Base-by-base conservation (phyloP, 1,140 invertebrate species). In the Micrasema longulum region DNA sequence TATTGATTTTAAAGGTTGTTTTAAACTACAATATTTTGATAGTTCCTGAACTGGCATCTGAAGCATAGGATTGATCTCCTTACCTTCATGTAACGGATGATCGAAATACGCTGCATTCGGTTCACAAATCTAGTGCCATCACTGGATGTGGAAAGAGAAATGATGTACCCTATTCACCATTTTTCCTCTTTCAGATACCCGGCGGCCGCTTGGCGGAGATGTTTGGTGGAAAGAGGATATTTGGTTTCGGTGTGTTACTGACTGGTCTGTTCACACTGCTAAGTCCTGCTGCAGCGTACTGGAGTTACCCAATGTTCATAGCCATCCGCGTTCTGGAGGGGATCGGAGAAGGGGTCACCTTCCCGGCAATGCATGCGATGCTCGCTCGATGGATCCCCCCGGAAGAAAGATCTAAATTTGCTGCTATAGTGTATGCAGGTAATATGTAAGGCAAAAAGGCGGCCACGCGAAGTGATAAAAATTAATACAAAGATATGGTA, bases 311-410 rank as follows among this genome's bases (percentile, higher is more conserved):
- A 69, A 86, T 91, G 60, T 91, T 97, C 76, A 89, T 96, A 71
- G 85, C 87, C 31, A 89, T 95, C 1, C 84, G 96, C 73, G 87
- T 96, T 12, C 79, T 96, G 11, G 93, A 95, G 84, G 96, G 96
- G 23, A 87, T 97, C 72, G 93, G 90, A 20, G 95, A 97, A 87
- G 93, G 93, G 38, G 92, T 94, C 23, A 94, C 92, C 45, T 94
- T 92, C 82, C 93, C 93, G 45, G 90, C 92, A 0, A 92, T 94
- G 90, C 91, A 93, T 79, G 90, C 89, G 22, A 92, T 95, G 89
- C 80, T 94, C 26, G 91, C 92, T 2, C 87, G 89, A 66, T 95
- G 93, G 93, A 91, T 93, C 47, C 93, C 93, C 5, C 91, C 92
- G 10, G 80, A 92, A 72, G 93, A 95, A 79, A 86, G 92, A 75